These are phyloP conservation scores for Heteronetta atricapilla DNA, from an alignment of 2,113 vertebrate genomes.

Conservation along the genomic window DNA sequence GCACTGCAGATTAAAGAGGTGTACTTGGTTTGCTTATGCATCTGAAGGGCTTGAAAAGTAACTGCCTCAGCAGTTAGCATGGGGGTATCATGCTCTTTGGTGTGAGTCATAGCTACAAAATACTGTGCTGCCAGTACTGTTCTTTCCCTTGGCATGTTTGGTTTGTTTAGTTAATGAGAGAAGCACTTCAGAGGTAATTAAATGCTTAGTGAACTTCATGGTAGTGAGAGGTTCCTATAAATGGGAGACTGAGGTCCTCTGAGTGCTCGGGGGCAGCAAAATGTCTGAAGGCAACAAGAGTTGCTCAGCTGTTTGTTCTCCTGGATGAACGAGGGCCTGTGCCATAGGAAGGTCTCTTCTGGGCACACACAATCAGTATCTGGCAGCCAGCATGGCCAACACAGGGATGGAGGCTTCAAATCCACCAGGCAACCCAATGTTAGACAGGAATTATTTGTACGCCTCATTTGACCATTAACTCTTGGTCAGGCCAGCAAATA, in stretches of 20 bases:
- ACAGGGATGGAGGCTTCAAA: background rate
- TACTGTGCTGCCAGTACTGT: background rate
- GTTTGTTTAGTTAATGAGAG: background rate
- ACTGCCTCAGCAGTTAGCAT: background rate
- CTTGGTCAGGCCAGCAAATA: background rate
- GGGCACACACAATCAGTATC: accelerated
- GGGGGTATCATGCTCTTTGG: background rate
- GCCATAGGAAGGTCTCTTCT: background rate
- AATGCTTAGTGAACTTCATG: background rate
- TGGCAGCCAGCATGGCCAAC: accelerated
- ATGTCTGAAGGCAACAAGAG: accelerated
- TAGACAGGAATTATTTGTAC: background rate
- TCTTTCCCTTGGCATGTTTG: background rate
- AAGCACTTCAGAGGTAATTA: background rate
- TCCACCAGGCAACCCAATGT: background rate
- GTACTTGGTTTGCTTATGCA: background rate
- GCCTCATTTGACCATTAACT: background rate
- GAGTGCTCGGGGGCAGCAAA: background rate
- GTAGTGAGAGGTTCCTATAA: background rate
- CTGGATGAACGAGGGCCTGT: accelerated
- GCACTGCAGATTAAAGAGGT: background rate
- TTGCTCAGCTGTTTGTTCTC: background rate
- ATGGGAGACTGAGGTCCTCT: background rate
- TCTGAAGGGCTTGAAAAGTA: background rate
- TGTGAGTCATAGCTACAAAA: background rate